Evolutionary conservation across 2,113 vertebrate genomes (phyloP).

Genomic region (Ciconia stormi): DNA sequence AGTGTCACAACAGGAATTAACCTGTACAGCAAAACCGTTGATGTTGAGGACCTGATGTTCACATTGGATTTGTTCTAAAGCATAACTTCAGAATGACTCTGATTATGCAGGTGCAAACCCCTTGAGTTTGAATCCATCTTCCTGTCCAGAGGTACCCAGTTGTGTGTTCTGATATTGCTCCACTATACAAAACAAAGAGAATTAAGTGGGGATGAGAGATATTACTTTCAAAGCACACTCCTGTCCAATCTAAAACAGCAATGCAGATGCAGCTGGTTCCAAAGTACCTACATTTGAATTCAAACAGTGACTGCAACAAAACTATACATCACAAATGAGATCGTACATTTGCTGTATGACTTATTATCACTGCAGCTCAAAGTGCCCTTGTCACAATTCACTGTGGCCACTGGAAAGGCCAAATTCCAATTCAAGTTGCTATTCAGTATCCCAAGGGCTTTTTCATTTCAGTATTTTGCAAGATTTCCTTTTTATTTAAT

Average conservation of each 20-base stretch:
- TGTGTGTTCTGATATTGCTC: background rate
- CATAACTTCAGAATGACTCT: background rate
- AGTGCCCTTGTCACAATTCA: background rate
- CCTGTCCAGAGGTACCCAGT: fast-evolving
- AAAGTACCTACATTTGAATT: background rate
- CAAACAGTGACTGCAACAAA: background rate
- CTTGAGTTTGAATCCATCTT: background rate
- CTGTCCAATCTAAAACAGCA: background rate
- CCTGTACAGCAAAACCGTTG: background rate
- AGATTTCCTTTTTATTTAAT: background rate
- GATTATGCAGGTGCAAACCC: background rate
- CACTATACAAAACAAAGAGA: background rate
- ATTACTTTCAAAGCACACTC: background rate
- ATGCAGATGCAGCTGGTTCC: background rate
- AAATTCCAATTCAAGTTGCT: background rate
- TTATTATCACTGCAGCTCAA: background rate
- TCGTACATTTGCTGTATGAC: background rate
- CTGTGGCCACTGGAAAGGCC: background rate
- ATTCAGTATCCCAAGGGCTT: background rate
- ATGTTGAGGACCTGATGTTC: background rate
- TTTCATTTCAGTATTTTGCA: background rate
- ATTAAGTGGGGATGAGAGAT: background rate
- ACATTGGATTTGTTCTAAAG: background rate
- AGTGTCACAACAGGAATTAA: background rate
- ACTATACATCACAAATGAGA: background rate